Evolutionary conservation across 2,888 invertebrate genomes (phyloP).

Genomic region (Raillietiella orientalis): DNA sequence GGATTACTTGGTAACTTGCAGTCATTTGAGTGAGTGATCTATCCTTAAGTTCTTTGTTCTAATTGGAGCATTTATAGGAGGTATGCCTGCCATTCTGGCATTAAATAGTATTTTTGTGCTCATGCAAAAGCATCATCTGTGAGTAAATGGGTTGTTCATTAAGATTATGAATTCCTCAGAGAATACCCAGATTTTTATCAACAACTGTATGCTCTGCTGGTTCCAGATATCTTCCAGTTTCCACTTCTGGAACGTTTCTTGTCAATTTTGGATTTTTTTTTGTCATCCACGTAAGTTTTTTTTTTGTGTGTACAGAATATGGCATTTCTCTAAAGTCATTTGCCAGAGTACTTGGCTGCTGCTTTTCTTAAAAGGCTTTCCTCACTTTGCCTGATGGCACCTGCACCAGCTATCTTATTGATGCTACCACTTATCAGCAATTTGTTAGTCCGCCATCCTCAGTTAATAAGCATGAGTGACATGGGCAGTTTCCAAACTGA

Average conservation of each 20-base stretch:
- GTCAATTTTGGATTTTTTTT: conserved; percentile 57
- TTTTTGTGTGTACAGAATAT: no score
- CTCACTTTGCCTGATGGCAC: conserved; percentile 46
- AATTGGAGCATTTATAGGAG: conserved; percentile 36
- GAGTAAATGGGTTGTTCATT: conserved; percentile 10
- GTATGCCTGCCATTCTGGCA: conserved; percentile 56
- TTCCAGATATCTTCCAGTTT: conserved; percentile 61
- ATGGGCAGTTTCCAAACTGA: no score
- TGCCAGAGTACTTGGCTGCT: conserved; percentile 64
- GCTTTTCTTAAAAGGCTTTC: conserved; percentile 70
- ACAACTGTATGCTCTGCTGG: conserved; percentile 77
- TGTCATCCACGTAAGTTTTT: conserved; percentile 61
- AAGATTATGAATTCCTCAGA: conserved; percentile 12
- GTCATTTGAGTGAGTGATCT: no score
- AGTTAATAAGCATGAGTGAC: conserved; percentile 19
- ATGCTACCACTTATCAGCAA: conserved; percentile 55
- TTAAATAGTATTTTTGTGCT: conserved; percentile 67
- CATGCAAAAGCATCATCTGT: conserved; percentile 61
- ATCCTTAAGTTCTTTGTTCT: no score
- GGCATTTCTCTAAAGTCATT: conserved; percentile 44
- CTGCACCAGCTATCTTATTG: conserved; percentile 37
- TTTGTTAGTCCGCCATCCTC: conserved; percentile 46
- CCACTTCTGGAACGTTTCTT: conserved; percentile 63
- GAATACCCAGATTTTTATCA: conserved; percentile 82
- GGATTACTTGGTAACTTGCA: no score